Evolutionary conservation across 1,140 invertebrate species (phyloP), one percentile per base, ranked within the genome.

Genomic region (Bombus affinis): DNA sequence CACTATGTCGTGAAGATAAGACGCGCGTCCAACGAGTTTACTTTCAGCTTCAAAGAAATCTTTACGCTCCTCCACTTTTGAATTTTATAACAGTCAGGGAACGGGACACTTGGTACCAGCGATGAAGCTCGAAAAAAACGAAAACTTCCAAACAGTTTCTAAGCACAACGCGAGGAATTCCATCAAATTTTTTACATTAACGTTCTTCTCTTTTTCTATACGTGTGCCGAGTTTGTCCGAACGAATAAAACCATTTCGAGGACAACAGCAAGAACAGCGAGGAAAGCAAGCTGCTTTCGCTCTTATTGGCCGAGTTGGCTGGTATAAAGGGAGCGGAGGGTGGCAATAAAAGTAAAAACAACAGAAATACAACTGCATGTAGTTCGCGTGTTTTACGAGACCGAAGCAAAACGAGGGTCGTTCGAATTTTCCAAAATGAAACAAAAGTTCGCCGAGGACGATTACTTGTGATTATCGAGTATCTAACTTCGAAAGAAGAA

Each of bases 341-440:
- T 12, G 12, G 25, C 13, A 18, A 18, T n/a, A 72, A n/a, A 42
- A 42, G 70, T 25, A 44, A 18, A n/a, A 12, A 1, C 37, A 28
- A 25, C 1, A 3, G 70, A 35, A 15, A 71, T 13, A 13, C 25
- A 5, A 28, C 25, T 72, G 39, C n/a, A 8, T 37, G 13, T 39
- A 28, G 8, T 18, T 68, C 22, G 66, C 8, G 66, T 35, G 35
- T 68, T 68, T 39, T 22, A 28, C 15, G 62, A 25, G 39, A 1
- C n/a, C 25, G 35, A 39, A 44, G 35, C 9, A 13, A 25, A 35
- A 25, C 22, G 5, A 8, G 2, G 35, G 0, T 18, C n/a, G 62
- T 37, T 53, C 35, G 18, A 82, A 82, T 75, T 65, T 75, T n/a
- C 22, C 22, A 13, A 47, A 68, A 53, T 32, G 44, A 70, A 70